Conservation (phyloP, 2,888 invertebrate species). For the Rosalia funebris region DNA sequence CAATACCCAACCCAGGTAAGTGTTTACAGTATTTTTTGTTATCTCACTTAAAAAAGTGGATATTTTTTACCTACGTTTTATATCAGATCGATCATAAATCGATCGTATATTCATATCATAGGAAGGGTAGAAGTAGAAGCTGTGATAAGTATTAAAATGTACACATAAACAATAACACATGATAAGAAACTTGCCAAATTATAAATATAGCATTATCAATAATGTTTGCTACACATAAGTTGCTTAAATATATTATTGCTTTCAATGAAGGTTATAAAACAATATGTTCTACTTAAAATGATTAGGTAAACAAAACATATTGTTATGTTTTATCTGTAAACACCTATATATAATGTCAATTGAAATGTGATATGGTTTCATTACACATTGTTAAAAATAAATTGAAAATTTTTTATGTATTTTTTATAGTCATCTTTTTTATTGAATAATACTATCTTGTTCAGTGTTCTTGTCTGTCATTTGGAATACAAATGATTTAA, state of each 20-base stretch:
- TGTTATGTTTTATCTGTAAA: background rate
- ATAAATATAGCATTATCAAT: conserved; percentile 9
- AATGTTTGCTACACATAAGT: background rate
- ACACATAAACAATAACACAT: background rate
- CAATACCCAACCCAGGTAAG: conserved; percentile 39
- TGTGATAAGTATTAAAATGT: conserved; percentile 2
- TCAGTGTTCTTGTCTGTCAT: too few relatives aligned
- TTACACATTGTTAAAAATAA: too few relatives aligned
- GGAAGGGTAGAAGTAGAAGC: background rate
- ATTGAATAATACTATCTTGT: too few relatives aligned
- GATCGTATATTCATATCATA: background rate
- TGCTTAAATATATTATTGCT: background rate
- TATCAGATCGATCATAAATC: background rate
- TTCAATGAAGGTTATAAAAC: background rate
- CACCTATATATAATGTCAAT: too few relatives aligned
- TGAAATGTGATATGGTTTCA: too few relatives aligned
- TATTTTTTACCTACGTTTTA: background rate
- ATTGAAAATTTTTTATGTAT: too few relatives aligned
- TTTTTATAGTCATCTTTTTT: too few relatives aligned
- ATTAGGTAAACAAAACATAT: background rate
- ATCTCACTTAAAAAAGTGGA: background rate
- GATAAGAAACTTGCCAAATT: background rate
- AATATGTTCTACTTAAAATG: background rate
- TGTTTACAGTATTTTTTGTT: conserved; percentile 8
- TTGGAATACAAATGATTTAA: too few relatives aligned